These are phyloP conservation scores for Cephalopholis sonnerati DNA, from an alignment of 2,113 vertebrate species.

Conservation along the genomic window DNA sequence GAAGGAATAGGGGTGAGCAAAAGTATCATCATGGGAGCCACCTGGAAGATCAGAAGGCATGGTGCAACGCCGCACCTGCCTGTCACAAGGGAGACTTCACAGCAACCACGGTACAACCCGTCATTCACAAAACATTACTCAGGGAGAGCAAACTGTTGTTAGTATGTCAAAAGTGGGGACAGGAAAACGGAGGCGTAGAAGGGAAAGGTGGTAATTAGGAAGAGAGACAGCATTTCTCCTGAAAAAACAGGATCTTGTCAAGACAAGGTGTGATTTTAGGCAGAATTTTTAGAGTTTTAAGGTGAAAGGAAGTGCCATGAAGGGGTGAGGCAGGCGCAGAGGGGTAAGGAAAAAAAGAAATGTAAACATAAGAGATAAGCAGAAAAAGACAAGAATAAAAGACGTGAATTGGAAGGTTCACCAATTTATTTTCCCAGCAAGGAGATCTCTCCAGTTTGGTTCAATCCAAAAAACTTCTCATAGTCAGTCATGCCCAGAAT, in stretches of 20 bases:
- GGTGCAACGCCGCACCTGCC: conserved; percentile 23
- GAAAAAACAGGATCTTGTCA: conserved; percentile 37
- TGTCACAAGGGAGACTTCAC: conserved; percentile 58
- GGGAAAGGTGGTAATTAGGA: conserved; percentile 57
- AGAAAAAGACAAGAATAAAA: neutral
- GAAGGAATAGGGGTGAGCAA: conserved; percentile 49
- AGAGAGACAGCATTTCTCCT: conserved; percentile 26
- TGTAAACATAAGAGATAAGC: neutral
- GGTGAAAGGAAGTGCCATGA: conserved; percentile 38
- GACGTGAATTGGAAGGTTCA: neutral
- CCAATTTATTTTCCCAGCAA: neutral
- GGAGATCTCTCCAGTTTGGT: neutral
- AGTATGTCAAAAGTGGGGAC: conserved; percentile 34
- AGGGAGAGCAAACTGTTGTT: conserved; percentile 26
- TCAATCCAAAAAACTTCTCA: neutral
- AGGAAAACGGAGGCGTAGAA: conserved; percentile 24
- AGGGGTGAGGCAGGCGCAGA: conserved; percentile 18
- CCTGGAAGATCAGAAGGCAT: conserved; percentile 52
- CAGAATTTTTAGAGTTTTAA: conserved; percentile 1
- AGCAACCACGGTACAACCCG: conserved; percentile 9
- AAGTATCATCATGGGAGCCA: conserved; percentile 56
- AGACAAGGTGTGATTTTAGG: conserved; percentile 32
- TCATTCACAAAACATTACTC: conserved; percentile 42
- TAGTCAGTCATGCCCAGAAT: conserved; percentile 3
- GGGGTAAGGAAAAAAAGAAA: neutral